phyloP scores from a whole-genome alignment of 1,140 invertebrate species.

The Lasaia peninsularis region DNA sequence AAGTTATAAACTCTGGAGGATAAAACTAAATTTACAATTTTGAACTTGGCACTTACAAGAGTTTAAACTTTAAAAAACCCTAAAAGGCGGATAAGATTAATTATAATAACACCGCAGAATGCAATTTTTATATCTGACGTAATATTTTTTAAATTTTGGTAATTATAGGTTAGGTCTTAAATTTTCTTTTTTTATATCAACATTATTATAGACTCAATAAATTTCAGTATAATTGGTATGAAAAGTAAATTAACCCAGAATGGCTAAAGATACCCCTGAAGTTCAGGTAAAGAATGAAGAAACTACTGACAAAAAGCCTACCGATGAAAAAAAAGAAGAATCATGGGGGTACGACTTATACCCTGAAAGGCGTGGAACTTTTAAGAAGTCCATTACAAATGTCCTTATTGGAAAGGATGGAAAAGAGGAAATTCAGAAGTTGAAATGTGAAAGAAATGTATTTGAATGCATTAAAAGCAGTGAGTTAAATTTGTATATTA shows the following conservation, averaged over 20 bases:
- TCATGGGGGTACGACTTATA: constrained; percentile 90
- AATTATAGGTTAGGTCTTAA: neutral
- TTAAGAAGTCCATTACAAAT: constrained; percentile 76
- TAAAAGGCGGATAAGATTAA: too few relatives aligned
- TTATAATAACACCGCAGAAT: too few relatives aligned
- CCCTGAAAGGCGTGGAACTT: constrained; percentile 86
- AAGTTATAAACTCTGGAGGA: too few relatives aligned
- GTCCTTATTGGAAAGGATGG: constrained; percentile 81
- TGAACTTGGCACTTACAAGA: too few relatives aligned
- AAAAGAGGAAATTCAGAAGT: constrained; percentile 82
- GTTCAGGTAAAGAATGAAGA: constrained; percentile 11
- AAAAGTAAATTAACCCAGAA: neutral
- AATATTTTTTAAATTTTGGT: neutral
- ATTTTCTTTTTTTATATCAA: neutral
- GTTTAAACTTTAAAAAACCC: too few relatives aligned
- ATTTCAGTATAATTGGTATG: neutral
- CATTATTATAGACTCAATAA: neutral
- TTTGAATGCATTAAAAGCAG: constrained; percentile 86
- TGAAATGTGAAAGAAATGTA: constrained; percentile 90
- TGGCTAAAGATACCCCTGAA: constrained; percentile 8
- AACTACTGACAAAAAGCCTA: constrained; percentile 18
- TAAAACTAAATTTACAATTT: too few relatives aligned
- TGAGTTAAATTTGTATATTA: constrained; percentile 64
- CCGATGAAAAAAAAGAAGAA: constrained; percentile 37
- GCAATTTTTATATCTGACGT: neutral